Evolutionary conservation across 1,140 invertebrate species (phyloP).

Genomic region (Ostrea edulis): DNA sequence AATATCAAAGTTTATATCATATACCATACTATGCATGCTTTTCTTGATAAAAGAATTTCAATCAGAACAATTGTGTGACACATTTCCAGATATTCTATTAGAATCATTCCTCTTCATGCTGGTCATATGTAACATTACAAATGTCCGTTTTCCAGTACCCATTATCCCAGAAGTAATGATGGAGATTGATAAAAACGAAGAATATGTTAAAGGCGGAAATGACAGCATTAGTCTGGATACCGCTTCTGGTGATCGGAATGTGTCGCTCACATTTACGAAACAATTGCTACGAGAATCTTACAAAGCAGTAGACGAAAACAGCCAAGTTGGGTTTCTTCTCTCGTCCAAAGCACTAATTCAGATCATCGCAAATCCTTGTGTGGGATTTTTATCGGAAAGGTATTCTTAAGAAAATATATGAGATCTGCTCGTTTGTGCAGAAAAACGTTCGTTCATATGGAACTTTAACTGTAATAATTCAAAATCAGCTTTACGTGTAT

Average conservation of each 20-base stretch:
- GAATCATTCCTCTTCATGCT: too few relatives aligned
- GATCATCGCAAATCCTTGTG: conserved; percentile 95
- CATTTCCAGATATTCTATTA: too few relatives aligned
- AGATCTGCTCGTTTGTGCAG: too few relatives aligned
- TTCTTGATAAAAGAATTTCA: too few relatives aligned
- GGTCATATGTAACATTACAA: too few relatives aligned
- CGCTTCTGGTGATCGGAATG: conserved; percentile 81
- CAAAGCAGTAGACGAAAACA: conserved; percentile 68
- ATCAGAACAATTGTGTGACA: too few relatives aligned
- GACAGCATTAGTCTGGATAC: conserved; percentile 82
- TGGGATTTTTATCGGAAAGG: conserved; percentile 97
- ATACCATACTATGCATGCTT: too few relatives aligned
- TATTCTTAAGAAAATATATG: conserved; percentile 79
- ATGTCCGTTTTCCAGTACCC: background rate
- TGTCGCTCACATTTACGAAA: conserved; percentile 7
- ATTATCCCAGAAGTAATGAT: conserved; percentile 63
- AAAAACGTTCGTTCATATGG: too few relatives aligned
- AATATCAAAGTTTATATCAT: too few relatives aligned
- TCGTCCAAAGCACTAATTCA: conserved; percentile 98
- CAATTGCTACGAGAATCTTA: background rate
- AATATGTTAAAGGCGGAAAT: background rate
- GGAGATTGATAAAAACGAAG: background rate
- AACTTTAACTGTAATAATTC: too few relatives aligned
- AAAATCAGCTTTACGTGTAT: too few relatives aligned
- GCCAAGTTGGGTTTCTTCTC: conserved; percentile 90